Conservation (phyloP, 2,888 invertebrate genomes). For the Drosophila histrio region DNA sequence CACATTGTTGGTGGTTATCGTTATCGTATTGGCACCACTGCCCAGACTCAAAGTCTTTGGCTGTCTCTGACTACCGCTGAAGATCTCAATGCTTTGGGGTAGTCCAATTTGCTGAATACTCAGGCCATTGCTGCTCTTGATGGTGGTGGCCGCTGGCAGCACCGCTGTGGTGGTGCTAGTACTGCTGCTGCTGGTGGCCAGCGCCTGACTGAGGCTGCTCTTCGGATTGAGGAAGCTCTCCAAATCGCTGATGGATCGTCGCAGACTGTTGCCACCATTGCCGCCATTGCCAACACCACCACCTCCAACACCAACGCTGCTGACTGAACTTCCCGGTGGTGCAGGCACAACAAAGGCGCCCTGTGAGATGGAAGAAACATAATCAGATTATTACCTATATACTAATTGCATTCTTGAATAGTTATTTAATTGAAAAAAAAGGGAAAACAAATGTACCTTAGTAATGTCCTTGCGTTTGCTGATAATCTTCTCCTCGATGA, state of each 20-base stretch:
- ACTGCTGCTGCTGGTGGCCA: slow-evolving; percentile 70
- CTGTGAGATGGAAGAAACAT: slow-evolving; percentile 56
- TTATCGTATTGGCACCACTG: slow-evolving; percentile 76
- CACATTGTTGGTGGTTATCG: slow-evolving; percentile 73
- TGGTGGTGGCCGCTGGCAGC: slow-evolving; percentile 76
- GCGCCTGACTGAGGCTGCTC: slow-evolving; percentile 60
- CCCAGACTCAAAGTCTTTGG: slow-evolving; percentile 76
- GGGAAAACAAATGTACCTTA: slow-evolving; percentile 69
- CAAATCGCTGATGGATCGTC: slow-evolving; percentile 82
- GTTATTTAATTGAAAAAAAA: too few relatives aligned
- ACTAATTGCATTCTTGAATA: too few relatives aligned
- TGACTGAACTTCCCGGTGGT: slow-evolving; percentile 78
- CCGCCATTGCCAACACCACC: slow-evolving; percentile 19
- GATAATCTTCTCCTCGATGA: slow-evolving; percentile 97
- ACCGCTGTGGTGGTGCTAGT: slow-evolving; percentile 70
- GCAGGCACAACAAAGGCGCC: slow-evolving; percentile 84
- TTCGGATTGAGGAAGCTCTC: slow-evolving; percentile 84
- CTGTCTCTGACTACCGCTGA: slow-evolving; percentile 72
- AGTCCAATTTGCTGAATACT: slow-evolving; percentile 80
- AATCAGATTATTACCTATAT: too few relatives aligned
- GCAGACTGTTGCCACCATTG: slow-evolving; percentile 52
- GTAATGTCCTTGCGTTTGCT: slow-evolving; percentile 88
- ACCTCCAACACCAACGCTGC: slow-evolving; percentile 18
- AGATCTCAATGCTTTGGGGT: slow-evolving; percentile 81
- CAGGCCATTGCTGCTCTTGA: slow-evolving; percentile 68